phyloP scores from a whole-genome alignment of 2,888 invertebrate genomes.

The Macropis europaea region DNA sequence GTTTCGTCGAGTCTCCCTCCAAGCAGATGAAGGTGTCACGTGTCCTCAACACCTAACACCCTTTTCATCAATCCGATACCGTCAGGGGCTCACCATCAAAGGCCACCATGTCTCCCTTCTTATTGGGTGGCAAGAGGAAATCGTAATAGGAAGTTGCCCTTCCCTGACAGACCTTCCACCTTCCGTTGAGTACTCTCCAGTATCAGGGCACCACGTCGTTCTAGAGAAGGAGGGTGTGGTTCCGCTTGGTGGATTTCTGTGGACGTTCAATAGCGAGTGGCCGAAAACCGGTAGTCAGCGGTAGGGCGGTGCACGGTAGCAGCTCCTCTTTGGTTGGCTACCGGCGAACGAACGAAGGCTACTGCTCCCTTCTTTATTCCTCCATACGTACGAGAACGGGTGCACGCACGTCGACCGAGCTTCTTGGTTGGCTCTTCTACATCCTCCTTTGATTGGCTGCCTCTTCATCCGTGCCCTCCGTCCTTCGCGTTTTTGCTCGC shows the following conservation, averaged over 20 bases:
- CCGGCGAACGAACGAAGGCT: constrained; percentile 65
- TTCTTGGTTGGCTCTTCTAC: constrained; percentile 69
- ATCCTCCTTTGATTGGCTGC: constrained; percentile 59
- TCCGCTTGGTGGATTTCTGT: constrained; percentile 59
- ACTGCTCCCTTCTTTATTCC: constrained; percentile 68
- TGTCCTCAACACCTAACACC: no score
- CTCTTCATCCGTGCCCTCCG: constrained; percentile 54
- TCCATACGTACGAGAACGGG: constrained; percentile 67
- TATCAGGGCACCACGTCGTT: constrained; percentile 30
- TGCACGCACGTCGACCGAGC: constrained; percentile 71
- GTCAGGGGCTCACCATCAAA: not conserved
- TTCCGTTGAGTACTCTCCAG: constrained; percentile 12
- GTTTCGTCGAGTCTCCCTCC: no score
- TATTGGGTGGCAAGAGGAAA: not conserved
- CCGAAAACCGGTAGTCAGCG: constrained; percentile 77
- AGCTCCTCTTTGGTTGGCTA: constrained; percentile 77
- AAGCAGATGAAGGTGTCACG: no score
- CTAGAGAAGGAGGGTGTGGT: constrained; percentile 70
- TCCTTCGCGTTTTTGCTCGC: constrained; percentile 44
- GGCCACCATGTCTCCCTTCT: not conserved
- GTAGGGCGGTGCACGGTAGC: constrained; percentile 80
- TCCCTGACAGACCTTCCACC: constrained; percentile 14
- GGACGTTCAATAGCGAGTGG: constrained; percentile 69
- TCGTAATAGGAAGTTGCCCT: constrained; percentile 37
- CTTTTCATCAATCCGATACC: not conserved